Evolutionary conservation across 2,113 vertebrate genomes (phyloP), one percentile per base, ranked within the genome.

Genomic region (Tyrannus savana): DNA sequence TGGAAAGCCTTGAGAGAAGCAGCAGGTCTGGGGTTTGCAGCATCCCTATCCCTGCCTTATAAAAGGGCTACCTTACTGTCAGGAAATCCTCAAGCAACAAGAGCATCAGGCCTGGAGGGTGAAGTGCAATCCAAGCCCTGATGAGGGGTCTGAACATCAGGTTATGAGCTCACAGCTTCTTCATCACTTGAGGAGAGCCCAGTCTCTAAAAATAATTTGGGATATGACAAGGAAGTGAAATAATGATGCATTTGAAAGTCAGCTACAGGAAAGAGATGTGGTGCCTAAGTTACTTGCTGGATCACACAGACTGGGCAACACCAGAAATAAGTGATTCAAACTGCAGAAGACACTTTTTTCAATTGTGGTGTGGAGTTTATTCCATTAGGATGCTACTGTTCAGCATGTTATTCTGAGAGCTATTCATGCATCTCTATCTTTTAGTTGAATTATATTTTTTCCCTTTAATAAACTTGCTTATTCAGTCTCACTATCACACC

Each of bases 391-490:
- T 71, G 53, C 63, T 81, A 39, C 46, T 2, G 1, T 47, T 83
- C 82, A 33, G 8, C 1, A 0, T 67, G 46, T 44, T 96, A 83
- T 81, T 93, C 90, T 78, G 39, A 72, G 69, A 72, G 18, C 28
- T 72, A 67, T 53, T 96, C 41, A 7, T 53, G 73, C 44, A 58
- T 72, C 83, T 77, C 72, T 85, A n/a, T 83, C 79, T 92, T 92
- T 90, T 25, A 94, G 85, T 11, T 84, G 60, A 93, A 90, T 81
- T 5, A 64, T 90, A 44, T 60, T 94, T 82, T 84, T 94, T 67
- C 14, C 44, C 52, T 78, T 92, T 94, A 95, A 97, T 88, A 94
- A 95, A 94, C 85, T 84, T 87, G 79, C 80, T 96, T 95, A 88
- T 94, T 93, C 91, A 94, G 85, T 79, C 90, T 93, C 72, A 71